Evolutionary conservation across 1,140 invertebrate genomes (phyloP), one percentile per base, ranked within the genome.

Genomic region (Paraescarpia echinospica): DNA sequence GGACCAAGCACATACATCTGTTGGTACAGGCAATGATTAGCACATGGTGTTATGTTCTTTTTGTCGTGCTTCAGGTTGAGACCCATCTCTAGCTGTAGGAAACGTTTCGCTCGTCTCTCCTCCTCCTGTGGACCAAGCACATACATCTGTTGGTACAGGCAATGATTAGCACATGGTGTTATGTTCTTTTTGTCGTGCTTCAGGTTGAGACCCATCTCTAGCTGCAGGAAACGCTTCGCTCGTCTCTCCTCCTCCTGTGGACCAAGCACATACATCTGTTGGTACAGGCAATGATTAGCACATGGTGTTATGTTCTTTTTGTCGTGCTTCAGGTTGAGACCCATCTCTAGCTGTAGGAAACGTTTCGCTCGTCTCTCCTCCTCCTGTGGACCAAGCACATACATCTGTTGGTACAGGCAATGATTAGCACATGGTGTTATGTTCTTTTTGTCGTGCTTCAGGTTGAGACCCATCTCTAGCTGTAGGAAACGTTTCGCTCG

Each of bases 151-250:
- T 89, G n/a, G 4, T 14, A 33, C 89, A 14, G n/a, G 89, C 89
- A 89, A 33, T 12, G 41, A 41, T 12, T 41, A 41, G 12, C 12
- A 41, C 41, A 41, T 41, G n/a, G n/a, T n/a, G n/a, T n/a, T n/a
- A 99, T 97, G 94, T 98, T 95, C 95, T 98, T 97, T 34, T 98
- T 41, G 98, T 90, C 97, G 89, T 98, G 97, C 96, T 99, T 99
- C 5, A 99, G 98, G 94, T 98, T 97, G 94, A 99, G 98, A 92
- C 99, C 99, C 99, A 99, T 99, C 97, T 99, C 99, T 94, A 97
- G 97, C 77, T 98, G 97, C 1, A 99, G 96, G 95, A 99, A 96
- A 12, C 93, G 59, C 89, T 94, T 94, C 0, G 94, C 94, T 51
- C 94, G 93, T 27, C 94, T 94, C 34, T 95, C 93, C 91, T 96